These are phyloP conservation scores for Nyctibius grandis DNA, from an alignment of 2,797 vertebrate genomes.

Conservation along the genomic window DNA sequence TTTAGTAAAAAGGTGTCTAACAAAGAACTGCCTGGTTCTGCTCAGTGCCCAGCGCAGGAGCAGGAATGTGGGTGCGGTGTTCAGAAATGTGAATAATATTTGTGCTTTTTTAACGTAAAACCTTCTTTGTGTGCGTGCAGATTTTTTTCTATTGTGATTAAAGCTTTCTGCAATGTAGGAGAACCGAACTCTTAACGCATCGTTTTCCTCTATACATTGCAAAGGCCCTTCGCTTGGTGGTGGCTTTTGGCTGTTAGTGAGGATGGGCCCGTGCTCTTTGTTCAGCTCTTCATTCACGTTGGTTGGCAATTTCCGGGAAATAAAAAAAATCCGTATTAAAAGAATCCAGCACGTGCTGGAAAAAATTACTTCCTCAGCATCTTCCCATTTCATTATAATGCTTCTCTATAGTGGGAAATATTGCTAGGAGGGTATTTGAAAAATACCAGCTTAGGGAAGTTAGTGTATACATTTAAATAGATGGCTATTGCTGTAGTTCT, in stretches of 20 bases:
- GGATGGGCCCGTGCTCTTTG: background rate
- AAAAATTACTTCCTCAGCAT: slow-evolving; percentile 39
- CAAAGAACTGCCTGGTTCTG: background rate
- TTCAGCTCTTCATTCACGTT: slow-evolving; percentile 4
- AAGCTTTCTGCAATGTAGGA: background rate
- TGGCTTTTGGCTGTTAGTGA: background rate
- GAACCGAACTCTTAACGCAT: background rate
- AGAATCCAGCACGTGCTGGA: slow-evolving; percentile 31
- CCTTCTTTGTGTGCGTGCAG: background rate
- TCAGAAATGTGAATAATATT: background rate
- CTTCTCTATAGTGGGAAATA: background rate
- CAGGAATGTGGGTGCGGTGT: background rate
- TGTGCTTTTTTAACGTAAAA: background rate
- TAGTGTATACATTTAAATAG: background rate
- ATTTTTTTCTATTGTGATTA: background rate
- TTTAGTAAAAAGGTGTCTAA: background rate
- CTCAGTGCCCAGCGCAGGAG: background rate
- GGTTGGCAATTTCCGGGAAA: slow-evolving; percentile 40
- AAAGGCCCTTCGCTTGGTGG: background rate
- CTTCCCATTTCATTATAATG: slow-evolving; percentile 13
- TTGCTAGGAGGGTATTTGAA: slow-evolving; percentile 13
- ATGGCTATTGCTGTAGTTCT: slow-evolving; percentile 23
- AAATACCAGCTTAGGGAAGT: slow-evolving; percentile 5
- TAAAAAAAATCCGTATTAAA: slow-evolving; percentile 6
- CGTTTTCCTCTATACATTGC: background rate